Evolutionary conservation across 2,888 invertebrate genomes (phyloP).

Genomic region (Tiphia femorata): DNA sequence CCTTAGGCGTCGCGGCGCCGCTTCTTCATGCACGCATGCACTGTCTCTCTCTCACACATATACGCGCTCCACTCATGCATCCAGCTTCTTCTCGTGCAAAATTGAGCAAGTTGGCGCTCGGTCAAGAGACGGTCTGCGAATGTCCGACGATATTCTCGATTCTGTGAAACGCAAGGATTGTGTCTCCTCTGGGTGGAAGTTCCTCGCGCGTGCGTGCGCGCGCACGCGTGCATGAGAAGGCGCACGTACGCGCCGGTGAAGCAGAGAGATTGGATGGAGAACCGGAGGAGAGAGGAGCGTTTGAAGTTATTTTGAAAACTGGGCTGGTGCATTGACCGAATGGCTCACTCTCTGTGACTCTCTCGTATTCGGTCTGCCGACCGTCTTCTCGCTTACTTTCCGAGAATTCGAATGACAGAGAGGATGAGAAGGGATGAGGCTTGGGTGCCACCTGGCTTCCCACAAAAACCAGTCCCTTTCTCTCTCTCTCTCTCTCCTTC

Average conservation of each 20-base stretch:
- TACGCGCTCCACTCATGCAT: slow-evolving; percentile 37
- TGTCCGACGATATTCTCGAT: slow-evolving; percentile 58
- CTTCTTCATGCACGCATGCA: neutral
- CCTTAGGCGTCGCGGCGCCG: no score
- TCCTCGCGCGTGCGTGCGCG: no score
- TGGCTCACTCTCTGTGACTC: slow-evolving; percentile 22
- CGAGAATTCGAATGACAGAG: slow-evolving; percentile 19
- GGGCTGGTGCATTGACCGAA: slow-evolving; percentile 63
- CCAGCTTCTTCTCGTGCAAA: no score
- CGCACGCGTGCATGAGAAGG: no score
- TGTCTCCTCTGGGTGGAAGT: no score
- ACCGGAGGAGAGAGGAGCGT: slow-evolving; percentile 24
- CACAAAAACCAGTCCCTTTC: slow-evolving; percentile 1
- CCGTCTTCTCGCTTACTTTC: slow-evolving; percentile 19
- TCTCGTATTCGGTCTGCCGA: slow-evolving; percentile 13
- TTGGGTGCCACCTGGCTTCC: slow-evolving; percentile 18
- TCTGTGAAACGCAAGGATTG: slow-evolving; percentile 44
- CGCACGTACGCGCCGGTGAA: no score
- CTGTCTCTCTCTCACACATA: slow-evolving; percentile 3
- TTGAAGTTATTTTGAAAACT: slow-evolving; percentile 62
- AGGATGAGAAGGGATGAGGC: no score
- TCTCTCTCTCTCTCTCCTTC: no score
- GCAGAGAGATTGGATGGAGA: neutral
- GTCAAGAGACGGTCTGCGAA: slow-evolving; percentile 61
- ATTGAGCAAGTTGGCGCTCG: slow-evolving; percentile 56